Evolutionary conservation across 2,888 invertebrate genomes (phyloP), one percentile per base, ranked within the genome.

Genomic region (Pseudococcus viburni): DNA sequence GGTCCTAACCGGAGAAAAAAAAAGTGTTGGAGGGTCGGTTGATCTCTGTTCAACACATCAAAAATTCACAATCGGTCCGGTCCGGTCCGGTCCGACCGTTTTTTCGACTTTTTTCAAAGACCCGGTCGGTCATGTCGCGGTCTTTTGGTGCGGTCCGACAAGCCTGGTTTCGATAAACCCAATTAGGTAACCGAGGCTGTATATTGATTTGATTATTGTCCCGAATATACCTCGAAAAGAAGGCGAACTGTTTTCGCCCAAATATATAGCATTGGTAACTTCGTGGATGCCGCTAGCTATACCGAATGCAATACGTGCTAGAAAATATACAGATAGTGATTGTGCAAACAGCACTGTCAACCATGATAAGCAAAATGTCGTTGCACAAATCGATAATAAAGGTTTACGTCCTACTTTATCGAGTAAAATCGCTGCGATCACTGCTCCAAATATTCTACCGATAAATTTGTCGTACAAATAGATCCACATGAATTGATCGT

Each of bases 161-260:
- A n/a, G n/a, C n/a, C n/a, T 48, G 8, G 48, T 51, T 22, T 51
- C 26, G 0, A 26, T 26, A 8, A 51, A 51, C 4, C 19, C 48
- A 12, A 26, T 26, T 19, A 84, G 0, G 51, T 51, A 7, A 22
- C 22, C 84, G 19, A 46, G 11, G 22, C 22, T 51, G 17, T 48
- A 51, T 17, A 19, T 3, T 3, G 51, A 8, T 7, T 51, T 22
- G 55, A 8, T 19, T 12, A 84, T 51, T 11, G 19, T 51, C 1
- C 84, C 51, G 51, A 84, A 55, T 17, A 48, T 42, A n/a, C 48
- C 11, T 17, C 84, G 19, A 8, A 26, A 15, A 8, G 9, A 9
- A 1, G 84, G 84, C 15, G 26, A 17, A 17, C 48, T 19, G 17
- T 51, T 84, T 84, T 84, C 84, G 12, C 51, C 19, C 84, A 84